phyloP scores from a whole-genome alignment of 2,888 invertebrate species.

The Dermolepida albohirtum region DNA sequence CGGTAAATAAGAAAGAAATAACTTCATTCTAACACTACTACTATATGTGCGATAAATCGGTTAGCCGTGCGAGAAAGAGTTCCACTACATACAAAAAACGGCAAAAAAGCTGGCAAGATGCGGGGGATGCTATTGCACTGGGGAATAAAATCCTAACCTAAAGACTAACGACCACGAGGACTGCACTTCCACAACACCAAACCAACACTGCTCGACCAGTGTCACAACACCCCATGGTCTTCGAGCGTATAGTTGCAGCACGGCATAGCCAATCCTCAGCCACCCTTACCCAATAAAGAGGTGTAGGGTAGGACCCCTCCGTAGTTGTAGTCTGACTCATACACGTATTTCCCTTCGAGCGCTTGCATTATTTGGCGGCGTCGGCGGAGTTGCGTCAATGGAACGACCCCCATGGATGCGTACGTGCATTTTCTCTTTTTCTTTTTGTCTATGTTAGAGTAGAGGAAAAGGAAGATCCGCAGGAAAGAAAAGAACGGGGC shows the following conservation, averaged over 20 bases:
- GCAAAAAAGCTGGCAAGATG: slow-evolving; percentile 13
- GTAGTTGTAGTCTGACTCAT: slow-evolving; percentile 59
- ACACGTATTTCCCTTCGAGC: slow-evolving; percentile 55
- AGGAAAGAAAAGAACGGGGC: too few species aligned
- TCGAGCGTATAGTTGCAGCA: slow-evolving; percentile 58
- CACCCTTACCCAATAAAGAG: slow-evolving; percentile 57
- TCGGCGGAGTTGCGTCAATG: slow-evolving; percentile 45
- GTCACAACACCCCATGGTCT: slow-evolving; percentile 53
- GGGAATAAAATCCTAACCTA: slow-evolving; percentile 51
- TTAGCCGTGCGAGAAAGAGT: neutral
- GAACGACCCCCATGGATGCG: slow-evolving; percentile 1
- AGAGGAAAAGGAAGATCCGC: neutral
- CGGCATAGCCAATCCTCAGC: slow-evolving; percentile 61
- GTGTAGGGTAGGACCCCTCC: slow-evolving; percentile 55
- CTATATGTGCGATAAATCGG: neutral
- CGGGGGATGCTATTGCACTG: slow-evolving; percentile 50
- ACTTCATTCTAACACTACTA: slow-evolving; percentile 12
- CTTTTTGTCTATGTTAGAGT: neutral
- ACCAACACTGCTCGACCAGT: slow-evolving; percentile 62
- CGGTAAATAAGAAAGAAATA: slow-evolving; percentile 22
- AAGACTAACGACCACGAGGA: slow-evolving; percentile 62
- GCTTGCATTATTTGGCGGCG: slow-evolving; percentile 45
- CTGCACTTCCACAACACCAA: slow-evolving; percentile 65
- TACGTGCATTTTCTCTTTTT: neutral
- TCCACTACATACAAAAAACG: neutral